Evolutionary conservation across 2,888 invertebrate species (phyloP).

Genomic region (Thumatha senex): DNA sequence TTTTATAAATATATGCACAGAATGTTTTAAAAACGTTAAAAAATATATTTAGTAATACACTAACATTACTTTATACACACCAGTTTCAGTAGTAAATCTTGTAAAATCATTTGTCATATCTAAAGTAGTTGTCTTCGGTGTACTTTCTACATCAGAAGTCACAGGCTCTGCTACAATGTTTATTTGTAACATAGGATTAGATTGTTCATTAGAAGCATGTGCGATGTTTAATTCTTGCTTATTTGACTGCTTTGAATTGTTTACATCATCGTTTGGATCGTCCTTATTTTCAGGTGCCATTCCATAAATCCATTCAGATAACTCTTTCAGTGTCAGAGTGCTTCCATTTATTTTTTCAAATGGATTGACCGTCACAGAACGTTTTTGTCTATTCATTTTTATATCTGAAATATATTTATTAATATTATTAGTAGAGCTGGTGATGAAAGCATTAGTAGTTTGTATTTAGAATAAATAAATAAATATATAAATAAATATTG

Average conservation of each 20-base stretch:
- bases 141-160: background rate
- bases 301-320: constrained; percentile 48
- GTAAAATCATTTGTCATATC: background rate
- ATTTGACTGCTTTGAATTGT: background rate
- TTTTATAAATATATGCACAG: too few relatives aligned
- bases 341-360: background rate
- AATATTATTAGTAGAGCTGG: background rate
- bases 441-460: too few relatives aligned
- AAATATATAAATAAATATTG: too few relatives aligned
- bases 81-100: constrained; percentile 1
- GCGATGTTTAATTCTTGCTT: too few relatives aligned
- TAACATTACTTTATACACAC: background rate
- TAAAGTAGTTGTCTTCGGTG: background rate
- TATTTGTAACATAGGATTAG: background rate
- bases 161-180: background rate
- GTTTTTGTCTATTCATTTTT: constrained; percentile 18
- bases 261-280: background rate
- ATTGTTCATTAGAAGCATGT: background rate
- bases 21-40: too few relatives aligned
- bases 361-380: constrained; percentile 24
- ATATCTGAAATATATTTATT: constrained; percentile 1
- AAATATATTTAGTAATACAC: too few relatives aligned
- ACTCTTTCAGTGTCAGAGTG: constrained; percentile 30
- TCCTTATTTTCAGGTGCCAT: constrained; percentile 10
- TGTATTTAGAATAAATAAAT: too few relatives aligned